A percentile compares a stretch with the other conserved stretches of the same genome.
phyloP scores from a whole-genome alignment of 2,797 vertebrate genomes.

The Oophaga sylvatica region DNA sequence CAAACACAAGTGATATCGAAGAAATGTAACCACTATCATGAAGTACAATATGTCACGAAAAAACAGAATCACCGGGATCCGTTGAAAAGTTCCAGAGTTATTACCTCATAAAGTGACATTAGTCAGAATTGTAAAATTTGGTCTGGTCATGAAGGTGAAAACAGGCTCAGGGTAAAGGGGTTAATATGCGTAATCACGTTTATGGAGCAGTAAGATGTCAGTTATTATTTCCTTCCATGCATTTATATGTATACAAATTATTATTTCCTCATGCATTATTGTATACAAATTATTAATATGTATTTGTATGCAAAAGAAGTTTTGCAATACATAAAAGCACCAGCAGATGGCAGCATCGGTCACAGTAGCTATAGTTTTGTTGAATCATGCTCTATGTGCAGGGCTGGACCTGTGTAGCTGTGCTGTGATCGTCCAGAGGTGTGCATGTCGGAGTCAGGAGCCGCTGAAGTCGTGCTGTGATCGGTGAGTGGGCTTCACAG shows the following conservation, averaged over 20 bases:
- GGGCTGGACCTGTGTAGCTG: not conserved
- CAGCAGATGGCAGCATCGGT: not conserved
- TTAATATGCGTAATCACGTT: too few species aligned
- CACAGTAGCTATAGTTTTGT: not conserved
- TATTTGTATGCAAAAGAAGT: not conserved
- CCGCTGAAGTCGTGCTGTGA: not conserved
- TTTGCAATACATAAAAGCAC: not conserved
- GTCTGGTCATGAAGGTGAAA: too few species aligned
- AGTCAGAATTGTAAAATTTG: too few species aligned
- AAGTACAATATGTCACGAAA: too few species aligned
- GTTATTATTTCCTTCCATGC: too few species aligned
- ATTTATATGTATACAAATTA: not conserved
- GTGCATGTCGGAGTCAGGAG: not conserved
- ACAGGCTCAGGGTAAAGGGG: too few species aligned
- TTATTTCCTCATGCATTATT: not conserved
- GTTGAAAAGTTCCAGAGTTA: too few species aligned
- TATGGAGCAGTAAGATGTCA: too few species aligned
- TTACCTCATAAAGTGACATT: too few species aligned
- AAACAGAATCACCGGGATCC: too few species aligned
- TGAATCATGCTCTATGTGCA: not conserved
- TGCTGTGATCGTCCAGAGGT: not conserved
- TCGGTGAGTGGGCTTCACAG: not conserved
- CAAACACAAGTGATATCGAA: too few species aligned
- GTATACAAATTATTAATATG: not conserved
- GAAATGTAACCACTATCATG: too few species aligned